A percentile compares a stretch with the other conserved stretches of the same genome.
Conservation (phyloP, 2,113 vertebrate species). For the Lethenteron camtschaticum region DNA sequence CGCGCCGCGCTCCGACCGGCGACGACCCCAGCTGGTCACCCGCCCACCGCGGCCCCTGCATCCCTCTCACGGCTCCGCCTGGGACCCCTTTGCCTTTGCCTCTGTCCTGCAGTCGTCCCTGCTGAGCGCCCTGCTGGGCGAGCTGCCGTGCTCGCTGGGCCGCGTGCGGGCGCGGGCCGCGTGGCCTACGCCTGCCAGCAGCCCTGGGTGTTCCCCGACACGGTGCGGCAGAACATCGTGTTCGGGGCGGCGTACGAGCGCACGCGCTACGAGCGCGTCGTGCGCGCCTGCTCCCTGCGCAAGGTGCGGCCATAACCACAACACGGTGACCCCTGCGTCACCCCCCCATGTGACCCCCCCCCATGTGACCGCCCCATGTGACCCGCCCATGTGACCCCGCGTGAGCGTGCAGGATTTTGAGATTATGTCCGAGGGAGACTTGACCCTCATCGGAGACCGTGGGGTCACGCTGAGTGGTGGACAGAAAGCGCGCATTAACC, state of each 20-base stretch:
- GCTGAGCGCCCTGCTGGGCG: constrained; percentile 54
- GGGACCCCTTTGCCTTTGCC: neutral
- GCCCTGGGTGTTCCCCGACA: constrained; percentile 80
- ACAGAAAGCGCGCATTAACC: constrained; percentile 69
- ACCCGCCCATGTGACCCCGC: no score
- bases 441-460: constrained; percentile 62
- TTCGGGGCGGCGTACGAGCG: constrained; percentile 61
- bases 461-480: constrained; percentile 73
- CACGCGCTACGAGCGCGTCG: constrained; percentile 50
- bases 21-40: no score
- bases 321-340: no score
- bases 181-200: constrained; percentile 72
- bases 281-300: constrained; percentile 64
- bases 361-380: no score
- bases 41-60: no score
- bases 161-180: constrained; percentile 34
- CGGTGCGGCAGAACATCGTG: constrained; percentile 79
- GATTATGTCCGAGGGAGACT: constrained; percentile 47
- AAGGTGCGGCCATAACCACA: constrained; percentile 27
- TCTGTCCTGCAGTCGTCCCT: constrained; percentile 47
- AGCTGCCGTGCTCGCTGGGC: constrained; percentile 42
- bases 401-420: constrained; percentile 39
- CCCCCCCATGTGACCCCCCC: no score
- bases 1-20: no score
- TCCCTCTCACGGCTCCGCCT: neutral